Evolutionary conservation across 53 echinoderm and acorn worm species (phyloP), one percentile per base, ranked within the genome.

Genomic region (Echinarachnius parma): DNA sequence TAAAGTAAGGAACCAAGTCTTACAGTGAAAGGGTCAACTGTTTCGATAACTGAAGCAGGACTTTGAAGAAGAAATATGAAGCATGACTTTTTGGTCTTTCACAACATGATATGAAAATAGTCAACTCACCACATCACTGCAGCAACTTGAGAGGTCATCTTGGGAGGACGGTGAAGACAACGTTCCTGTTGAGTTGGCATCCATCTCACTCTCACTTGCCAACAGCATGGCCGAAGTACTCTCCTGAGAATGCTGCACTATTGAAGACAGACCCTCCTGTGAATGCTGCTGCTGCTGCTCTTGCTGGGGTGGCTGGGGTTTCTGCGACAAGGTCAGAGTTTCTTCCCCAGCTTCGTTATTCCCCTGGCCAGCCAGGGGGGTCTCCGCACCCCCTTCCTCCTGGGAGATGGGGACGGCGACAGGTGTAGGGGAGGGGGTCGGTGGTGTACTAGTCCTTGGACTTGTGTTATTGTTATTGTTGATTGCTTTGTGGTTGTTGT

Each of bases 61-160:
- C n/a, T n/a, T n/a, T n/a, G n/a, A n/a, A n/a, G n/a, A n/a, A n/a
- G n/a, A n/a, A n/a, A n/a, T n/a, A n/a, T n/a, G n/a, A n/a, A n/a
- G n/a, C n/a, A n/a, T n/a, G n/a, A n/a, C n/a, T n/a, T n/a, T n/a
- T n/a, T n/a, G n/a, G n/a, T n/a, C n/a, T n/a, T n/a, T n/a, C n/a
- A n/a, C n/a, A n/a, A n/a, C n/a, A n/a, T n/a, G n/a, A n/a, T n/a
- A n/a, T n/a, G n/a, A n/a, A n/a, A n/a, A n/a, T n/a, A n/a, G 25
- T 13, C 2, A 14, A 90, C 94, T 77, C 81, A 94, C 94, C 14
- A 87, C 87, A 57, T 94, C 94, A 52, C 94, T 94, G 31, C 83
- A 77, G 60, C 78, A 66, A 58, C 94, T 90, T 36, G 94, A 94
- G 39, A 83, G 61, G 48, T 81, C 83, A 28, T 90, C 90, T 28